Evolutionary conservation across 2,797 vertebrate genomes (phyloP).

Genomic region (Gobionotothen gibberifrons): DNA sequence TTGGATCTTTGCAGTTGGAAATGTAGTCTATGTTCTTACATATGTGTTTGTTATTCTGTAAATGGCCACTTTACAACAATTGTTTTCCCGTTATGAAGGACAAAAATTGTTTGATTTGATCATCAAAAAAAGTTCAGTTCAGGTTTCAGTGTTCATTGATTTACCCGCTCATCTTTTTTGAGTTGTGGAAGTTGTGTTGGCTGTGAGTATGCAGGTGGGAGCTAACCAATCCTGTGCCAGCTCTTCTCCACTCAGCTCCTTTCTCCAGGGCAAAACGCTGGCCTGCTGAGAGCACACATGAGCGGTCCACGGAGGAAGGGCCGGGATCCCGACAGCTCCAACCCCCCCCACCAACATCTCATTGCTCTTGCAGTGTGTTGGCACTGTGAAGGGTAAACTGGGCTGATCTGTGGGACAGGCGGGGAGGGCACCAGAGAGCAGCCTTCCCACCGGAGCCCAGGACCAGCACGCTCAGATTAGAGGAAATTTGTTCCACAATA

Average conservation of each 20-base stretch:
- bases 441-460: conserved; percentile 81
- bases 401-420: conserved; percentile 73
- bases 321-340: conserved; percentile 70
- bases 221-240: conserved; percentile 66
- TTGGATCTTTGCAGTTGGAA: conserved; percentile 26
- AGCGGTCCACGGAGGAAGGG: conserved; percentile 69
- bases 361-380: conserved; percentile 78
- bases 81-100: conserved; percentile 5
- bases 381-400: conserved; percentile 80
- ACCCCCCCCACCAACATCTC: conserved; percentile 70
- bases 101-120: conserved; percentile 5
- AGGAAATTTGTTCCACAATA: conserved; percentile 91
- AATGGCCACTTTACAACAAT: conserved; percentile 8
- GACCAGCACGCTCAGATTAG: conserved; percentile 90
- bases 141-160: background rate
- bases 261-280: conserved; percentile 72
- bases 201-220: conserved; percentile 63
- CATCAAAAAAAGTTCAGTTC: background rate
- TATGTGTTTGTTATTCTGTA: conserved; percentile 14
- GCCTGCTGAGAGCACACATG: conserved; percentile 83
- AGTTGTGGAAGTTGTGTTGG: conserved; percentile 60
- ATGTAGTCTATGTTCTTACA: conserved; percentile 10
- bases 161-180: conserved; percentile 17
- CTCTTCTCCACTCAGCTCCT: conserved; percentile 68
- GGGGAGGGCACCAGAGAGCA: conserved; percentile 77